Conservation (phyloP, 2,113 vertebrate species). For the Hystrix brachyura region DNA sequence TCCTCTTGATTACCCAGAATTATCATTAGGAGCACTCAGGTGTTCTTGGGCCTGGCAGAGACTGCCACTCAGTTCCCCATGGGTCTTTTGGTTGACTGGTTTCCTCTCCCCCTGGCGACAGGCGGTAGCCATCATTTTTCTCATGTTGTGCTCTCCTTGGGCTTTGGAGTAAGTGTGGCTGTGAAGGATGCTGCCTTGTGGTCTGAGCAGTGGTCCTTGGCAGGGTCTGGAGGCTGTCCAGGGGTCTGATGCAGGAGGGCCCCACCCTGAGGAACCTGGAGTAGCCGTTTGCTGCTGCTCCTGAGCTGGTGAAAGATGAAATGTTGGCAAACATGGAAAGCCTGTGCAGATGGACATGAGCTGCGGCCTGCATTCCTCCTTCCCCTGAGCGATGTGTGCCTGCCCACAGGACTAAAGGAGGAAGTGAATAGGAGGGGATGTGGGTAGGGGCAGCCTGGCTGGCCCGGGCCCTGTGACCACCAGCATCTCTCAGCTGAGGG, state of each 20-base stretch:
- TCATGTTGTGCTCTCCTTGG: background rate
- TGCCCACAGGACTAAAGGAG: background rate
- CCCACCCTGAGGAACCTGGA: background rate
- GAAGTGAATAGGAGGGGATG: accelerated
- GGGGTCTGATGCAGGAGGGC: background rate
- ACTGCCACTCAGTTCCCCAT: background rate
- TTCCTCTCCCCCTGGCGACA: background rate
- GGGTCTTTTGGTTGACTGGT: background rate
- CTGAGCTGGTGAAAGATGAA: background rate
- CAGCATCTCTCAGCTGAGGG: background rate
- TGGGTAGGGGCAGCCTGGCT: background rate
- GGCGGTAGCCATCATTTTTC: background rate
- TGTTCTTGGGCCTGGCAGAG: background rate
- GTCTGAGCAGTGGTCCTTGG: background rate
- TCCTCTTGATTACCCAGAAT: conserved; percentile 33
- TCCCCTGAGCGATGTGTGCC: background rate
- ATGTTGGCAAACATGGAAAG: background rate
- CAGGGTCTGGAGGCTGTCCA: background rate
- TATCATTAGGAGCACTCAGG: background rate
- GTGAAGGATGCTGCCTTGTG: background rate
- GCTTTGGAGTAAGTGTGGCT: background rate
- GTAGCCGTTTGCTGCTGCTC: background rate
- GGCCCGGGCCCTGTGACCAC: background rate
- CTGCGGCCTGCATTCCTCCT: accelerated
- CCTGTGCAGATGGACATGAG: background rate